A percentile compares a stretch with the other conserved stretches of the same genome.
Evolutionary conservation across 2,113 vertebrate genomes (phyloP).

Genomic region (Xenopus laevis): DNA sequence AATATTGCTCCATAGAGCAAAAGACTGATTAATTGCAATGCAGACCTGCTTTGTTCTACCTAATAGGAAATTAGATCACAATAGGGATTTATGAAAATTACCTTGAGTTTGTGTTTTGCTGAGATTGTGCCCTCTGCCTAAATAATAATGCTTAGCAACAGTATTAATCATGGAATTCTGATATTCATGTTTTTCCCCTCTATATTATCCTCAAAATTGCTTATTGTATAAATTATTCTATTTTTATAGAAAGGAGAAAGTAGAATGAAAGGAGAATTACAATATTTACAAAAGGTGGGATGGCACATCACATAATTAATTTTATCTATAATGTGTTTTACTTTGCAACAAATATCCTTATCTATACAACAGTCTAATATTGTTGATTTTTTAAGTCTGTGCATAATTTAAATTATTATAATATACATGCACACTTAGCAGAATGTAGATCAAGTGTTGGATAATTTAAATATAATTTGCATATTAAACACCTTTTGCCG

Average conservation of each 20-base stretch:
- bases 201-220: constrained; percentile 18
- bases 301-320: too few species aligned
- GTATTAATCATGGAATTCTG: constrained; percentile 20
- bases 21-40: constrained; percentile 60
- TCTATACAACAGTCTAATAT: not conserved
- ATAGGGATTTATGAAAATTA: constrained; percentile 70
- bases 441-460: too few species aligned
- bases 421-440: not conserved
- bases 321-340: not conserved
- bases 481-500: constrained; percentile 21
- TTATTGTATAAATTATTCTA: constrained; percentile 22
- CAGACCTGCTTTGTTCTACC: constrained; percentile 66
- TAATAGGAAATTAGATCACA: constrained; percentile 73
- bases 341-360: not conserved
- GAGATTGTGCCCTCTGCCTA: constrained; percentile 62
- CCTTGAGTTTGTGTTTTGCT: constrained; percentile 69
- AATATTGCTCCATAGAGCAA: constrained; percentile 49
- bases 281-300: not conserved
- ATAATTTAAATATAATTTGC: constrained; percentile 17
- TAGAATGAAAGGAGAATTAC: constrained; percentile 1
- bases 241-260: not conserved
- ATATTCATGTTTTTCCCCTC: not conserved
- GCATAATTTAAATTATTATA: not conserved
- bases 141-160: constrained; percentile 47
- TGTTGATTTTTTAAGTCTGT: not conserved